A percentile compares a stretch with the other conserved stretches of the same genome.
These are phyloP conservation scores for Loxodonta africana DNA, from an alignment of 2,113 vertebrate species.

Conservation along the genomic window DNA sequence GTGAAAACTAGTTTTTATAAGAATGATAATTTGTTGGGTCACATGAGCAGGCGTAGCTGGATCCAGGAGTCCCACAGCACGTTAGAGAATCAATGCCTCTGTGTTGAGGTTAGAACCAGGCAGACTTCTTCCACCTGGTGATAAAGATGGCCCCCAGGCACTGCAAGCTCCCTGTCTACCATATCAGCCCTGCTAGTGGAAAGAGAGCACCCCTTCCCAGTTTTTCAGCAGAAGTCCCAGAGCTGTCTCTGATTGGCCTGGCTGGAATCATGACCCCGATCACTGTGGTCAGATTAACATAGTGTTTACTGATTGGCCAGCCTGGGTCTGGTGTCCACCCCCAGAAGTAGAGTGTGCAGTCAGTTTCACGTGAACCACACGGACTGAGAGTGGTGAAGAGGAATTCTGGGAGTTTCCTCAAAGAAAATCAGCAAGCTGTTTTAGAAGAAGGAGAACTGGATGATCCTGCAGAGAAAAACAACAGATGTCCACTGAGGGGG, in stretches of 20 bases:
- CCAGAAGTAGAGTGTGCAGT: neutral
- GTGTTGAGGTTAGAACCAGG: neutral
- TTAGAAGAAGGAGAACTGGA: constrained; percentile 7
- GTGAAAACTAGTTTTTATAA: neutral
- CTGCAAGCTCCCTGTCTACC: neutral
- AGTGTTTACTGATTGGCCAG: neutral
- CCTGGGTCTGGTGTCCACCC: neutral
- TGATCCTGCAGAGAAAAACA: constrained; percentile 54
- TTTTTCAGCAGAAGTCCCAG: neutral
- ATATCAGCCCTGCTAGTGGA: neutral
- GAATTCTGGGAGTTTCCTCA: constrained; percentile 59
- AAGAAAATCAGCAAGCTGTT: constrained; percentile 61
- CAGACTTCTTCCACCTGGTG: neutral
- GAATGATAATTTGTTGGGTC: neutral
- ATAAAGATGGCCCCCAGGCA: neutral
- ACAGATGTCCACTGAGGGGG: constrained; percentile 1
- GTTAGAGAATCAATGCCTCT: neutral
- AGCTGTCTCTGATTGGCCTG: neutral
- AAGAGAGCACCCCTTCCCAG: neutral
- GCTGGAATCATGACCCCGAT: neutral
- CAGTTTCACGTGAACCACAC: neutral
- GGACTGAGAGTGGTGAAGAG: neutral
- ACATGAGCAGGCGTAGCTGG: neutral
- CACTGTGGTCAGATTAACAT: constrained; percentile 16
- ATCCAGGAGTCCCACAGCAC: neutral